These are phyloP conservation scores for Pelobates fuscus DNA, from an alignment of 2,113 vertebrate species.

Conservation along the genomic window DNA sequence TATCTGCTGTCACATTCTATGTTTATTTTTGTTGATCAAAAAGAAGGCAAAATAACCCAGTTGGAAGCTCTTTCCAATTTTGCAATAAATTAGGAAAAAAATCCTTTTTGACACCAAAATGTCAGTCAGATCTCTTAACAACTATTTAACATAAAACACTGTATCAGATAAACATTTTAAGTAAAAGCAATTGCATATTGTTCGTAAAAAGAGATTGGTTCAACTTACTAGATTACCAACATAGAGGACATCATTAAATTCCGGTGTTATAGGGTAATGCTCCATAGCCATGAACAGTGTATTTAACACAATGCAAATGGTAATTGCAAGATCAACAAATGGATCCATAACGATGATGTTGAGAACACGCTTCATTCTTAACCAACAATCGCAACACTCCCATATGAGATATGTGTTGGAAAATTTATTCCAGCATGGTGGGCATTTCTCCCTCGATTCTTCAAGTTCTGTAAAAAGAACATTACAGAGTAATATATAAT, in stretches of 20 bases:
- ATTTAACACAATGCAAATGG: slow-evolving; percentile 94
- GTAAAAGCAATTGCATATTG: too few relatives aligned
- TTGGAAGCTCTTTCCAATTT: too few relatives aligned
- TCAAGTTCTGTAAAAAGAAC: slow-evolving; percentile 79
- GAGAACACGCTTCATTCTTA: slow-evolving; percentile 84
- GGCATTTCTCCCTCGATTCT: slow-evolving; percentile 90
- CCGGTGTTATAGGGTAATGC: slow-evolving; percentile 75
- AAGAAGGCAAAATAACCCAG: too few relatives aligned
- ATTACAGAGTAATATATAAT: too few relatives aligned
- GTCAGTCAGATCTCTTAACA: too few relatives aligned
- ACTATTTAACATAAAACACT: too few relatives aligned
- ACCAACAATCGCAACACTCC: slow-evolving; percentile 89
- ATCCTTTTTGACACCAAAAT: too few relatives aligned
- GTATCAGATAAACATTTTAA: too few relatives aligned
- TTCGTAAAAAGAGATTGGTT: neutral
- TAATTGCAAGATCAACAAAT: slow-evolving; percentile 90
- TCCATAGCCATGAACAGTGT: slow-evolving; percentile 99
- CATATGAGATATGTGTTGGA: slow-evolving; percentile 89
- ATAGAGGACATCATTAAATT: slow-evolving; percentile 70
- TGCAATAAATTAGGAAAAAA: too few relatives aligned
- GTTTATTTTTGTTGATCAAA: too few relatives aligned
- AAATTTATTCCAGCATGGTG: slow-evolving; percentile 89
- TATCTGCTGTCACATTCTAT: too few relatives aligned
- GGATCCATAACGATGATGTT: slow-evolving; percentile 93
- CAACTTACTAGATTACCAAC: slow-evolving; percentile 89